A percentile compares a stretch with the other conserved stretches of the same genome.
Evolutionary conservation across 2,888 invertebrate species (phyloP).

Genomic region (Philereme vetulata): DNA sequence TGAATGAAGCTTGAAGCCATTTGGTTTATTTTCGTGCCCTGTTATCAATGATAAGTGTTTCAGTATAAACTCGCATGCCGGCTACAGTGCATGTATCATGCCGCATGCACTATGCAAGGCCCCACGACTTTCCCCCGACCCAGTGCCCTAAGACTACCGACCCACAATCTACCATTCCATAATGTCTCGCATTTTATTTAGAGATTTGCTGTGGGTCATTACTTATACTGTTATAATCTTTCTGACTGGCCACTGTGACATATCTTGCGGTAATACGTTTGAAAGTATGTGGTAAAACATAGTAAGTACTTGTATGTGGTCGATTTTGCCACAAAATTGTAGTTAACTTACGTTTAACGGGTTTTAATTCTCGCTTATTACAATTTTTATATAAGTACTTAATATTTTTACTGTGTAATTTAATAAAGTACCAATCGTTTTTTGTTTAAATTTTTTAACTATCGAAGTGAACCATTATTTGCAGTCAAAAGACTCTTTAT

Average conservation of each 20-base stretch:
- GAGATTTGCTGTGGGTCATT: conserved; percentile 69
- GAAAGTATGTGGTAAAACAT: conserved; percentile 35
- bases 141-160: conserved; percentile 76
- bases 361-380: conserved; percentile 3
- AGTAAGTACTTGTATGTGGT: conserved; percentile 33
- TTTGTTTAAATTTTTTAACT: conserved; percentile 8
- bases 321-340: conserved; percentile 35
- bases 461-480: conserved; percentile 17
- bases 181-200: conserved; percentile 75
- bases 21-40: background rate
- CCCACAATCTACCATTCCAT: conserved; percentile 77
- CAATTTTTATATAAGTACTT: background rate
- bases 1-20: background rate
- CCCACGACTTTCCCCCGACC: conserved; percentile 82
- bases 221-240: conserved; percentile 60
- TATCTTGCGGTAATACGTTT: conserved; percentile 43
- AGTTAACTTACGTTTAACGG: conserved; percentile 31
- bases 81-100: conserved; percentile 12
- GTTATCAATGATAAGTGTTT: conserved; percentile 9
- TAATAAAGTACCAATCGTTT: background rate
- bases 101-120: conserved; percentile 68
- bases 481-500: conserved; percentile 29
- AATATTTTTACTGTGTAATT: conserved; percentile 2
- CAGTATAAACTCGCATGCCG: background rate
- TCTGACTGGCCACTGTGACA: conserved; percentile 51